phyloP scores from a whole-genome alignment of 1,140 invertebrate genomes.

The Tetragnatha versicolor region DNA sequence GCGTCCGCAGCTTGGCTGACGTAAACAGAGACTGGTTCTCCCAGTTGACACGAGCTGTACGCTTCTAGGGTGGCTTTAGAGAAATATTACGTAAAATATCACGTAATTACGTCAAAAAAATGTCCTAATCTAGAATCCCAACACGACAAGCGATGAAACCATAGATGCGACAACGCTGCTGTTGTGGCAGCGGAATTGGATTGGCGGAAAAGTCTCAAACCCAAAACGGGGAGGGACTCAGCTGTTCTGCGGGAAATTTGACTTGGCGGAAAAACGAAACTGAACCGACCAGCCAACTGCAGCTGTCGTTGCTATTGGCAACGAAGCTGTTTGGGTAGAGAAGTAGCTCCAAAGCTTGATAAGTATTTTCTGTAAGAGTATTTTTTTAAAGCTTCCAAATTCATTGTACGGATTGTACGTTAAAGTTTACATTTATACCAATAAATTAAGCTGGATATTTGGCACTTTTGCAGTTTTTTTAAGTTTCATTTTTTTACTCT shows the following conservation, averaged over 20 bases:
- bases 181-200: background rate
- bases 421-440: no score
- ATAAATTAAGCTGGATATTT: no score
- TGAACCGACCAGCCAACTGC: background rate
- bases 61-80: no score
- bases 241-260: slow-evolving; percentile 24
- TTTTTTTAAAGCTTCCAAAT: no score
- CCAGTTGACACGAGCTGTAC: no score
- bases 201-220: slow-evolving; percentile 15
- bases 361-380: no score
- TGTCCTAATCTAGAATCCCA: no score
- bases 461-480: no score
- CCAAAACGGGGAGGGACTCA: background rate
- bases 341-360: no score
- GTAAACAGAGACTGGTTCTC: background rate
- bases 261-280: slow-evolving; percentile 30
- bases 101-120: slow-evolving; percentile 12
- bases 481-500: no score
- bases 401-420: no score
- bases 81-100: slow-evolving; percentile 26
- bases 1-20: background rate
- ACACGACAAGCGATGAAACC: no score
- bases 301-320: slow-evolving; percentile 16
- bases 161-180: background rate
- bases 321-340: slow-evolving; percentile 19